These are phyloP conservation scores for Percina caprodes DNA, from an alignment of 2,113 vertebrate genomes.

Conservation along the genomic window DNA sequence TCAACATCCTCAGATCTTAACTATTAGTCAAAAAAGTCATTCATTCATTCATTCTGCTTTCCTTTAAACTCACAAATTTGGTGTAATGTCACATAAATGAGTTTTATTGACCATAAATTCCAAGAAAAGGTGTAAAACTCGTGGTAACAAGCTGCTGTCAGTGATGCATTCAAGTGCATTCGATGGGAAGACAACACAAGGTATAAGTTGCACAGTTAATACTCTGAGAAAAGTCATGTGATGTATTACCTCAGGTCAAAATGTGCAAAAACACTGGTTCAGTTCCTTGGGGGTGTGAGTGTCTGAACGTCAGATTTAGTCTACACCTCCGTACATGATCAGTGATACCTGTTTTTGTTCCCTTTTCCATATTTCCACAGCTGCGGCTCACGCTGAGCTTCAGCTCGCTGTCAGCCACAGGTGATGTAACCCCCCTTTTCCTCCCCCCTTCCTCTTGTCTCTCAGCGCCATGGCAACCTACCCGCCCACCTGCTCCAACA, in stretches of 20 bases:
- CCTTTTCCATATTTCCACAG: constrained; percentile 54
- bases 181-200: too few relatives aligned
- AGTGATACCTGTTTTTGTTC: constrained; percentile 6
- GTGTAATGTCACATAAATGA: too few relatives aligned
- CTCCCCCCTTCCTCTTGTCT: constrained; percentile 36
- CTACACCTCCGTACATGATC: neutral
- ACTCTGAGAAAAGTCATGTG: neutral
- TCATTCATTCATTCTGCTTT: too few relatives aligned
- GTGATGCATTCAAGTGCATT: too few relatives aligned
- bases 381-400: constrained; percentile 47
- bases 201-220: neutral
- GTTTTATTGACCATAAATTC: too few relatives aligned
- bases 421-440: constrained; percentile 49
- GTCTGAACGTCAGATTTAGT: constrained; percentile 25
- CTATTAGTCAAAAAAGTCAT: too few relatives aligned
- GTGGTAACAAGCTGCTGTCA: rapidly evolving
- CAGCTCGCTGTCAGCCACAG: constrained; percentile 18
- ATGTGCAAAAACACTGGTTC: constrained; percentile 12
- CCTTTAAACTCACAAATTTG: too few relatives aligned
- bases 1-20: too few relatives aligned
- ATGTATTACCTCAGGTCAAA: neutral
- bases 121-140: too few relatives aligned
- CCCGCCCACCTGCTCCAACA: constrained; percentile 94
- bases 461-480: constrained; percentile 95
- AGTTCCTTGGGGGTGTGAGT: neutral